phyloP scores from a whole-genome alignment of 2,888 invertebrate species.

The Bruchidius siliquastri region DNA sequence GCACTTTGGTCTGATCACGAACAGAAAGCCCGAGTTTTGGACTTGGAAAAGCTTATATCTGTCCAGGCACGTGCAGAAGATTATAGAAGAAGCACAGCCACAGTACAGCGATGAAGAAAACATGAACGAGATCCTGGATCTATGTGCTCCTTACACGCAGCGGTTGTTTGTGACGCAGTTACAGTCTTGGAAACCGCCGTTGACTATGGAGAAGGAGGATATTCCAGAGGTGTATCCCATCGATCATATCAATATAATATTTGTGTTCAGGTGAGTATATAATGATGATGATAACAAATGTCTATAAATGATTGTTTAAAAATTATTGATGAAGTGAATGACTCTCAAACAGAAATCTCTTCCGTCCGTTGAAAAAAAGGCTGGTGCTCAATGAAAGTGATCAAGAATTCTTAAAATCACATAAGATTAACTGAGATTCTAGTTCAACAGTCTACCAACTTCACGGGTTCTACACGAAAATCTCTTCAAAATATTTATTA shows the following conservation, averaged over 20 bases:
- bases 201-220: constrained; percentile 42
- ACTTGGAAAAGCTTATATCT: constrained; percentile 45
- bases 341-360: too few relatives aligned
- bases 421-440: too few relatives aligned
- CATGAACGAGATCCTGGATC: constrained; percentile 35
- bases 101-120: constrained; percentile 42
- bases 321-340: too few relatives aligned
- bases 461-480: too few relatives aligned
- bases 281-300: too few relatives aligned
- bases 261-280: constrained; percentile 36
- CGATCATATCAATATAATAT: constrained; percentile 55
- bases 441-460: too few relatives aligned
- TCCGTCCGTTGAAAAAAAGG: too few relatives aligned
- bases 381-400: too few relatives aligned
- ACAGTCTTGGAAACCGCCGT: constrained; percentile 53
- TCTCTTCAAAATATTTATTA: too few relatives aligned
- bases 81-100: constrained; percentile 42
- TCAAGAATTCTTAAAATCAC: too few relatives aligned
- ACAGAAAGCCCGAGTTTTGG: constrained; percentile 32
- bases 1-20: constrained; percentile 34
- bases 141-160: constrained; percentile 51
- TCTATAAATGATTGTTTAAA: too few relatives aligned
- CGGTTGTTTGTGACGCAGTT: constrained; percentile 52
- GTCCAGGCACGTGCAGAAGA: constrained; percentile 40
- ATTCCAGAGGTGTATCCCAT: constrained; percentile 42